Percentiles rank a stretch among this genome's conserved stretches.
Conservation (phyloP, 2,888 invertebrate genomes). For the Dolichopus griseipennis region DNA sequence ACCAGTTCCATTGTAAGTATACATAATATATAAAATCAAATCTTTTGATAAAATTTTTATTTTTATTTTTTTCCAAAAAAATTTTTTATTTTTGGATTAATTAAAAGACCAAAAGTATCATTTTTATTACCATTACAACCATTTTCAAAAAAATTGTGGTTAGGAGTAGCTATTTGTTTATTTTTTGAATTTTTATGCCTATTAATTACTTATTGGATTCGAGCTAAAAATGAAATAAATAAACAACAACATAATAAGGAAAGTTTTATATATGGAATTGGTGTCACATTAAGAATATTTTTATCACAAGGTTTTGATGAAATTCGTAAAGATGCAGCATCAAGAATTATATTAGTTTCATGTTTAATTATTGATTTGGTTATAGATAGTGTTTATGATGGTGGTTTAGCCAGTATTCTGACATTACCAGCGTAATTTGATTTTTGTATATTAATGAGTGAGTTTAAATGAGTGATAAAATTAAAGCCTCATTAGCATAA, state of each 20-base stretch:
- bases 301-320: conserved; percentile 29
- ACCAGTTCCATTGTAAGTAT: conserved; percentile 53
- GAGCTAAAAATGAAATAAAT: conserved; percentile 19
- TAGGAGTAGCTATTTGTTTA: conserved; percentile 45
- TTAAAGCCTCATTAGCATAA: too few species aligned
- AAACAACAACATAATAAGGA: conserved; percentile 9
- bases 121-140: conserved; percentile 51
- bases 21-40: neutral
- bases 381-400: conserved; percentile 55
- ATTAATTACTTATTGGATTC: conserved; percentile 26
- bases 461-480: too few species aligned
- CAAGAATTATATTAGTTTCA: conserved; percentile 32
- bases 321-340: conserved; percentile 19
- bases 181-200: conserved; percentile 44
- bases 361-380: conserved; percentile 48
- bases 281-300: conserved; percentile 31
- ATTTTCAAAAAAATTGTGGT: conserved; percentile 52
- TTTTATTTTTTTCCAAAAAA: neutral
- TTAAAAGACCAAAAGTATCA: conserved; percentile 3
- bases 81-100: too few species aligned
- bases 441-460: neutral
- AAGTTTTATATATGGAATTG: conserved; percentile 26
- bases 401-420: conserved; percentile 57
- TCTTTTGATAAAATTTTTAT: too few species aligned
- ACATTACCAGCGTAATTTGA: conserved; percentile 50